Base-by-base conservation (phyloP, 2,888 invertebrate genomes). In the Papilio protenor region DNA sequence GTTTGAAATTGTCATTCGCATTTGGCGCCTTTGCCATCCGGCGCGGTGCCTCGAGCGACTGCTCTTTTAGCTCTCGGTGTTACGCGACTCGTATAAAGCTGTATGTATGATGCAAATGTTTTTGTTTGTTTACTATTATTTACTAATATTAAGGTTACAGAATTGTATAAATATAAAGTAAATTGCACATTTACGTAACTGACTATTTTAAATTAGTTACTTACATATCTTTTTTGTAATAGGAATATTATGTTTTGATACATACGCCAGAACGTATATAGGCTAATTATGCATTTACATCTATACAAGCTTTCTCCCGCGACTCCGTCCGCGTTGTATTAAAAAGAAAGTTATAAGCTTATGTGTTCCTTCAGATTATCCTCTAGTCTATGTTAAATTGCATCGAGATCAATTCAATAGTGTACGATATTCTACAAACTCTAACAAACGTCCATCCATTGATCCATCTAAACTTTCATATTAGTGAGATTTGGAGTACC, bases 11-110 rank as follows among this genome's bases (percentile, higher is more conserved):
- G 33, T 40, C 40, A 40, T 40, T 40, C 40, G n/a, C 66, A 40
- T 66, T 66, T 66, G 66, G 66, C 66, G 40, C 66, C 66, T 40
- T 66, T 66, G 40, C 40, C 4, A 40, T 66, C 66, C 66, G 33
- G 66, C 40, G 40, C 33, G 33, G 40, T 12, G 66, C 66, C 66
- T 66, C 66, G 66, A 66, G 66, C 66, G 66, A 66, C 40, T 66
- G 66, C n/a, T 40, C 66, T 66, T 66, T 40, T 66, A 66, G 14
- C 40, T 40, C n/a, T 27, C 66, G 40, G 66, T 64, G 64, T n/a
- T 66, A 11, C 18, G n/a, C 40, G 40, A 66, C 61, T 61, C 14
- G 33, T 64, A 14, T 64, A 18, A n/a, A n/a, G 18, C 6, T 18
- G n/a, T 66, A 40, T 2, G n/a, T 2, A 40, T 10, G 64, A 8